Base-by-base conservation (phyloP, 2,797 vertebrate genomes). In the Sebastes vulpes region DNA sequence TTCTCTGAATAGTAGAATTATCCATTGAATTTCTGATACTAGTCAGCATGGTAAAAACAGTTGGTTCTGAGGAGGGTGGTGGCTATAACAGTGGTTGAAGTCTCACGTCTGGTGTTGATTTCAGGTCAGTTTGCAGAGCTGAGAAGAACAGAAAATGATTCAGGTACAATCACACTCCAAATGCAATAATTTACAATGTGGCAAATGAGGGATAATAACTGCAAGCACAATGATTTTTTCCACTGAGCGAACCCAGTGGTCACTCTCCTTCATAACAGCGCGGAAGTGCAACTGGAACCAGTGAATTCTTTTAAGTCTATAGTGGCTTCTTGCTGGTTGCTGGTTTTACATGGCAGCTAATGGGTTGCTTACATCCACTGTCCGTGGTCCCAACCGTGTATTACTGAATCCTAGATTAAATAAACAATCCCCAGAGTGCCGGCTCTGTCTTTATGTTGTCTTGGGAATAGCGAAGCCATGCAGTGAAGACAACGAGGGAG, bases 321-420 rank as follows among this genome's bases (percentile, higher is more conserved):
- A 57, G 42, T 59, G 61, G 68, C 35, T 75, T 84, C 56, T 81
- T 84, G 76, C 76, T 79, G 48, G 65, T 57, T 35, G 38, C 65
- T 78, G 82, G 35, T 72, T 83, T 78, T 80, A 89, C 81, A 90
- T 86, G 85, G 32, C 58, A 68, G 73, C 77, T 90, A 89, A 91
- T 92, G 89, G 81, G 74, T 72, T 77, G 70, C 75, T 87, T 85
- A 69, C 70, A 82, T 87, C 60, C n/a, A 32, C 73, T 78, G 65
- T 69, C 46, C 23, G 10, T 58, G 75, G 77, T 64, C 68, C 68
- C 50, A 31, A 61, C 50, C 10, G 1, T 84, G 75, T 79, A 73
- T 79, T 68, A 82, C 57, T 52, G 81, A 72, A 77, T 84, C 72
- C 21, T 28, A 63, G 53, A 90, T 88, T 46, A 84, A 73, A 87